A percentile compares a stretch with the other conserved stretches of the same genome.
These are phyloP conservation scores for Mionectes macconnelli DNA, from an alignment of 2,113 vertebrate genomes.

Conservation along the genomic window DNA sequence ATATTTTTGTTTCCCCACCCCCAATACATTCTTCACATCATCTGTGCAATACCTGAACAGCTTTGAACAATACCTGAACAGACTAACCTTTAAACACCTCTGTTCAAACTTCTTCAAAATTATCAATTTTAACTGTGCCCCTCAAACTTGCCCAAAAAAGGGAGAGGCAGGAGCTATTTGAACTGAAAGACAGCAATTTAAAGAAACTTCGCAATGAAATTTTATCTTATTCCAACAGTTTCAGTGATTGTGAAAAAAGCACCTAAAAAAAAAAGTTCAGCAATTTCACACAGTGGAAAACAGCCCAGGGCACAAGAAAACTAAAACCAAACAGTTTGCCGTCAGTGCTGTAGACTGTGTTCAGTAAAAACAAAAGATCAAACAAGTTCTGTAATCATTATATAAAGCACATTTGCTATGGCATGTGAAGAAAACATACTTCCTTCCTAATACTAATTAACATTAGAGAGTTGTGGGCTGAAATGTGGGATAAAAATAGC, in stretches of 20 bases:
- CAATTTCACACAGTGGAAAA: constrained; percentile 74
- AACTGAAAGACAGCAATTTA: constrained; percentile 68
- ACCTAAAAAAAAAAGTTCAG: constrained; percentile 70
- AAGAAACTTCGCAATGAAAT: constrained; percentile 69
- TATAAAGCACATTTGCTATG: constrained; percentile 65
- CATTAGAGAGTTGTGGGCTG: constrained; percentile 35
- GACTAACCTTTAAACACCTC: constrained; percentile 55
- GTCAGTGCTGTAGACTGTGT: constrained; percentile 56
- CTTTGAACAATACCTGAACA: constrained; percentile 27
- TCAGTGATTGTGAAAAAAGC: constrained; percentile 73
- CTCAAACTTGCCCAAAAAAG: not conserved
- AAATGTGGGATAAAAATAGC: constrained; percentile 56
- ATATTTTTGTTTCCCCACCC: not conserved
- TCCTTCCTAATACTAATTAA: constrained; percentile 72
- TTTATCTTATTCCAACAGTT: constrained; percentile 66
- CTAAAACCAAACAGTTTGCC: constrained; percentile 70
- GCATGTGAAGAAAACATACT: constrained; percentile 60
- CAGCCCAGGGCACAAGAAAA: constrained; percentile 73
- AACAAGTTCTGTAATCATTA: constrained; percentile 57
- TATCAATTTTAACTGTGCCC: constrained; percentile 49
- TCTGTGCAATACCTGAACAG: constrained; percentile 13
- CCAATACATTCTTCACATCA: not conserved
- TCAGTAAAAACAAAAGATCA: constrained; percentile 68
- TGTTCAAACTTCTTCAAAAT: constrained; percentile 24
- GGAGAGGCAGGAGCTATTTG: not conserved